Base-by-base conservation (phyloP, 2,113 vertebrate genomes). In the Platichthys flesus region DNA sequence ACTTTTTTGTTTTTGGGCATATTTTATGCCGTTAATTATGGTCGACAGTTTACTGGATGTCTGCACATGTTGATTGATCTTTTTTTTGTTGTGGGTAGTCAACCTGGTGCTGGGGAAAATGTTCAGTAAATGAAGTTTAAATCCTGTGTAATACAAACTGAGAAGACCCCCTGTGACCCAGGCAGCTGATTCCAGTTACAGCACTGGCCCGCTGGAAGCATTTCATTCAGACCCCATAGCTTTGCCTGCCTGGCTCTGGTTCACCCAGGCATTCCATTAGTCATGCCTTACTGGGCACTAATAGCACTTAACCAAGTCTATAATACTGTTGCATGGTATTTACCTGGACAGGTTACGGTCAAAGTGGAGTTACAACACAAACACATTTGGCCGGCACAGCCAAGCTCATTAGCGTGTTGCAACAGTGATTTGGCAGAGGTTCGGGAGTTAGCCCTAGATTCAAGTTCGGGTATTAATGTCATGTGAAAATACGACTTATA, bases 261-360 rank as follows among this genome's bases (percentile, higher is more conserved):
- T 68, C 66, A 58, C 56, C 13, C 65, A 71, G 35, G 74, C 76
- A 67, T 79, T 59, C 40, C 21, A 57, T 66, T 23, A 67, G 69
- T 59, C 61, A 59, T 63, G 72, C 52, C 66, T 57, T 54, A 26
- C 73, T n/a, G 26, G 60, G 26, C 42, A 71, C 59, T 63, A 76
- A 77, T 54, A 72, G 67, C 72, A 63, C 62, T 47, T 35, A 82
- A 58, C 64, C 67, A 72, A 55, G 61, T 72, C 78, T 62, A 13
- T 67, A 75, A 68, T 55, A 47, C 24, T 73, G 20, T 72, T 35
- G 52, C 51, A 26, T 14, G 24, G 59, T 67, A 6, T 60, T 77
- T 78, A 78, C 76, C 78, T 76, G 66, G 60, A 64, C 40, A 51
- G 45, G 77, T 66, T 52, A 14, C 35, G 16, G 20, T 24, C 62